Conservation (phyloP, 2,797 vertebrate species). For the Chaenodraco wilsoni region DNA sequence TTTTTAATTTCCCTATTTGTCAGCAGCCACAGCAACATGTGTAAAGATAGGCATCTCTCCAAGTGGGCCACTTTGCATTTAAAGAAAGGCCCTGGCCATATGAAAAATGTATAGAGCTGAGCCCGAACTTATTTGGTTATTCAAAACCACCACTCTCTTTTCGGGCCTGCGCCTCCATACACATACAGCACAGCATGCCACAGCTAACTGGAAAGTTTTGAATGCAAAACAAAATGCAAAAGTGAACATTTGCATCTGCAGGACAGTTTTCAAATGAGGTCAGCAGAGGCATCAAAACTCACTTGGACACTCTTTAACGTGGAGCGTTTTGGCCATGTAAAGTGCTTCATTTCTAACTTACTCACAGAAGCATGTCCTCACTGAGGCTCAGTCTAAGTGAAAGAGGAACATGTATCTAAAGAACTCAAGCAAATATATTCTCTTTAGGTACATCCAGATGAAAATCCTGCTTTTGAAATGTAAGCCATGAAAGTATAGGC, state of each 20-base stretch:
- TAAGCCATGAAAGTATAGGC: neutral
- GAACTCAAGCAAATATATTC: conserved; percentile 4
- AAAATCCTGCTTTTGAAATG: neutral
- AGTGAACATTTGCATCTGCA: conserved; percentile 79
- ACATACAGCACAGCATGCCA: conserved; percentile 22
- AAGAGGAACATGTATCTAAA: neutral
- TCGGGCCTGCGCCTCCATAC: conserved; percentile 20
- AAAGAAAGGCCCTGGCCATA: conserved; percentile 44
- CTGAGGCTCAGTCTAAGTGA: neutral
- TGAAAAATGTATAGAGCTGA: conserved; percentile 58
- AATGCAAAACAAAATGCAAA: conserved; percentile 87
- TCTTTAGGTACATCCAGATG: too few species aligned
- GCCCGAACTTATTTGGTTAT: conserved; percentile 80
- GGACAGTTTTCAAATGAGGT: conserved; percentile 54
- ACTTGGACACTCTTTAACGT: conserved; percentile 16
- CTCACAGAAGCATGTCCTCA: neutral
- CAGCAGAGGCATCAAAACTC: conserved; percentile 15
- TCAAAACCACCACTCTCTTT: conserved; percentile 73
- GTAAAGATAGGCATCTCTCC: conserved; percentile 70
- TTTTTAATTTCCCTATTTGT: conserved; percentile 79
- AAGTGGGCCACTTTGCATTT: conserved; percentile 79
- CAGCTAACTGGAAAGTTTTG: conserved; percentile 62
- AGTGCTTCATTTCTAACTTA: neutral
- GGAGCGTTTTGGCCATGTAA: conserved; percentile 5
- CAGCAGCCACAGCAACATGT: conserved; percentile 42